phyloP scores from a whole-genome alignment of 37 sponge, comb jelly and placozoan genomes.

The Eunapius fragilis region DNA sequence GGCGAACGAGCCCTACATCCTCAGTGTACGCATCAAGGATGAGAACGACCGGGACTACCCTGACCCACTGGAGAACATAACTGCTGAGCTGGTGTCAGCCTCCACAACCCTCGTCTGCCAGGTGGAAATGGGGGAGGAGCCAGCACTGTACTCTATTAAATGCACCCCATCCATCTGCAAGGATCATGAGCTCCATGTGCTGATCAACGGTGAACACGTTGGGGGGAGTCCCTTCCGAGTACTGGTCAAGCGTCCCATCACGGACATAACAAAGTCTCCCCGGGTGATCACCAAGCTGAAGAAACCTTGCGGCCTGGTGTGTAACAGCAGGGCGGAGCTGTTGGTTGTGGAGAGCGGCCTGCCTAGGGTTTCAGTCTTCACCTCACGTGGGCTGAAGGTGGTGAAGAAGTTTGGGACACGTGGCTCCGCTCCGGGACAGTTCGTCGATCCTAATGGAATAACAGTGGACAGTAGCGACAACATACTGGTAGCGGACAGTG shows the following conservation, averaged over 20 bases:
- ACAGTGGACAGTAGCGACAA: conserved; percentile 19
- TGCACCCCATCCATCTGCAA: conserved; percentile 10
- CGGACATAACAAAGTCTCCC: neutral
- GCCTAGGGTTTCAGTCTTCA: neutral
- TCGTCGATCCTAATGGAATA: conserved; percentile 22
- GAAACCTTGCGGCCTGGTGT: conserved; percentile 1
- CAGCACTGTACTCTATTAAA: neutral
- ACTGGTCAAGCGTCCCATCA: neutral
- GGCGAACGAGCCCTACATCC: neutral
- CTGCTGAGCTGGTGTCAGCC: neutral
- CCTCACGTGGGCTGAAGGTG: neutral
- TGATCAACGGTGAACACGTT: conserved; percentile 7
- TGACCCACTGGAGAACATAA: neutral
- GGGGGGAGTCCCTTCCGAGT: conserved; percentile 25
- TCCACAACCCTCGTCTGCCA: neutral
- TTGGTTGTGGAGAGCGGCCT: neutral
- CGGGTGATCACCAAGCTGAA: neutral
- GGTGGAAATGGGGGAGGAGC: neutral
- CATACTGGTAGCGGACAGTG: conserved; percentile 30
- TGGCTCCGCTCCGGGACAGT: neutral
- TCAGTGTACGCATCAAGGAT: neutral
- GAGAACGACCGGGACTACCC: neutral
- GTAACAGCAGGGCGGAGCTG: neutral
- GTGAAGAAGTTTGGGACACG: neutral
- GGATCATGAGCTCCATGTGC: conserved; percentile 3